Evolutionary conservation across 2,113 vertebrate species (phyloP).

Genomic region (Nesoenas mayeri): DNA sequence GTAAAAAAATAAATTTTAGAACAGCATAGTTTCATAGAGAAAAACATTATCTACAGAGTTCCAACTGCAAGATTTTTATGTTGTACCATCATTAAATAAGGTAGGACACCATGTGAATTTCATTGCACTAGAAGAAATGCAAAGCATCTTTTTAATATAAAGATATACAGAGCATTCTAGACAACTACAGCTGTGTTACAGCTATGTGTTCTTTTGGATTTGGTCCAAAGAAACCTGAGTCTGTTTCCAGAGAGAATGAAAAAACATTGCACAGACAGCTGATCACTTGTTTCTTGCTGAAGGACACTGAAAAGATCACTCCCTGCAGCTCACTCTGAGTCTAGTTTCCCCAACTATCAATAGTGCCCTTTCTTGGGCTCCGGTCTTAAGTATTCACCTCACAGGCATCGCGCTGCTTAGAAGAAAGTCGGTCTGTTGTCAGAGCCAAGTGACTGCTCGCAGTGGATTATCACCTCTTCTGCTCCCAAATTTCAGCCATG

Average conservation of each 20-base stretch:
- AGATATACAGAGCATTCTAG: conserved; percentile 80
- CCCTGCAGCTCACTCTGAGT: conserved; percentile 52
- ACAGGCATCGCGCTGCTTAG: conserved; percentile 19
- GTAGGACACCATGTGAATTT: conserved; percentile 75
- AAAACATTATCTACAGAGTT: conserved; percentile 75
- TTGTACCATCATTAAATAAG: conserved; percentile 82
- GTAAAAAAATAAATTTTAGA: conserved; percentile 85
- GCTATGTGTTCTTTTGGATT: conserved; percentile 85
- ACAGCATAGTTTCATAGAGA: conserved; percentile 78
- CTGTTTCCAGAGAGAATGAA: conserved; percentile 80
- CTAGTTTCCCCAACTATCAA: conserved; percentile 31
- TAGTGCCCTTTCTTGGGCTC: conserved; percentile 29
- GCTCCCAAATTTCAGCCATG: conserved; percentile 98
- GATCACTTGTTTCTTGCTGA: conserved; percentile 67
- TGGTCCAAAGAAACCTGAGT: conserved; percentile 89
- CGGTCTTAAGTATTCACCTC: conserved; percentile 45
- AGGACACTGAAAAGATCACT: conserved; percentile 51
- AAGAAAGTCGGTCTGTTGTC: conserved; percentile 35
- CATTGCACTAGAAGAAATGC: conserved; percentile 85
- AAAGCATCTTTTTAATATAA: conserved; percentile 82
- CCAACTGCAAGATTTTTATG: conserved; percentile 72
- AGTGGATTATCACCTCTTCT: conserved; percentile 91
- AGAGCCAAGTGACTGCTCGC: conserved; percentile 51
- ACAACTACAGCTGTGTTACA: conserved; percentile 84
- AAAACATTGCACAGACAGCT: conserved; percentile 74